Base-by-base conservation (phyloP, 2,113 vertebrate genomes). In the Phalacrocorax carbo region DNA sequence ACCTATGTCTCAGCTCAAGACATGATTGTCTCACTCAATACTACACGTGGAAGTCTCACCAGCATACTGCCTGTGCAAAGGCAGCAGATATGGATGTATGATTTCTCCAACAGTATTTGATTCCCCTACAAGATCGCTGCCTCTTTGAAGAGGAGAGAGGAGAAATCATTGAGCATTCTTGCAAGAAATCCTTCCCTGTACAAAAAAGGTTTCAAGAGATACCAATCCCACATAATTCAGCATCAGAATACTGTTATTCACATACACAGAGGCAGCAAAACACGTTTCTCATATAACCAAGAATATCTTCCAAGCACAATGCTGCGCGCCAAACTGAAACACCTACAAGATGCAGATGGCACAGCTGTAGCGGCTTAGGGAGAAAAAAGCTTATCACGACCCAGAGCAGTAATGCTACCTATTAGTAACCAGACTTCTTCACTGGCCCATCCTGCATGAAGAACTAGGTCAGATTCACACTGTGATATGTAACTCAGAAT, bases 211-310 rank as follows among this genome's bases (percentile, higher is more conserved):
- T 84, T 71, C 55, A 46, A 40, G 44, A 38, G 17, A 15, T 61
- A 60, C 11, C 25, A 36, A 13, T 48, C 3, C 34, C 15, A 10
- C 27, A 13, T 23, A 4, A 0, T 27, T 54, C 48, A 57, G 2
- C 34, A 60, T 40, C 2, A 68, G 51, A 58, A 91, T 7, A 58
- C 15, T 27, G 15, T 15, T 73, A 22, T 15, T 54, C 20, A 40
- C 7, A 32, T 21, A 49, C 13, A n/a, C 10, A 85, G 25, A 84
- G 13, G 40, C 3, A 51, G 22, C 21, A 12, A 44, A 77, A 87
- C 14, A 27, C 0, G 0, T 15, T 21, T 10, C 27, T 73, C 2
- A 0, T 26, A n/a, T 27, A 82, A 40, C 4, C 18, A 81, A 44
- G 29, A 51, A 5, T 34, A 64, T 26, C 64, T 62, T 57, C 40